Percentiles rank a stretch among this genome's conserved stretches.
phyloP scores from a whole-genome alignment of 2,113 vertebrate species.

The Noctilio leporinus region DNA sequence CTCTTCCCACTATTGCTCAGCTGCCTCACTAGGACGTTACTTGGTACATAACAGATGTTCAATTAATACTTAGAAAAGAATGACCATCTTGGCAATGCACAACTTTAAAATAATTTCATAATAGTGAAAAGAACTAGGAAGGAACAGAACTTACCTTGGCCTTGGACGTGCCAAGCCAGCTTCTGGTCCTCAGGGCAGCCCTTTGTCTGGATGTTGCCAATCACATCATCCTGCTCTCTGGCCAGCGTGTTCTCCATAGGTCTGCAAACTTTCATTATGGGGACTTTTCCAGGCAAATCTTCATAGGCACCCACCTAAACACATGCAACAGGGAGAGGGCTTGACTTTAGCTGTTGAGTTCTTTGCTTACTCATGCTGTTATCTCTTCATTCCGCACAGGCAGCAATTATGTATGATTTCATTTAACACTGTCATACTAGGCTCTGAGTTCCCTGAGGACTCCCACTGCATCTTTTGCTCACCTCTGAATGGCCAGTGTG shows the following conservation, averaged over 20 bases:
- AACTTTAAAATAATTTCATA: not conserved
- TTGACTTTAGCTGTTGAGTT: not conserved
- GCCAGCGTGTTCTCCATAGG: constrained; percentile 69
- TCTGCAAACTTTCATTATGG: constrained; percentile 60
- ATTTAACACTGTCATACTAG: not conserved
- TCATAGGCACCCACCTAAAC: constrained; percentile 55
- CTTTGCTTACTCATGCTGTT: not conserved
- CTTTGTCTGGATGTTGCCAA: constrained; percentile 72
- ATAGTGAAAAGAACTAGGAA: not conserved
- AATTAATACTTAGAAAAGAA: not conserved
- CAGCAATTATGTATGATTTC: not conserved
- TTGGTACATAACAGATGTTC: not conserved
- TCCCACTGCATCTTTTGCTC: not conserved
- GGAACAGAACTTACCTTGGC: constrained; percentile 82
- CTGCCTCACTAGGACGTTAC: not conserved
- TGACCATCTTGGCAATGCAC: not conserved
- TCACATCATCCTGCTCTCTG: constrained; percentile 70
- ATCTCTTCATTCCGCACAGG: not conserved
- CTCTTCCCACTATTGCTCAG: not conserved
- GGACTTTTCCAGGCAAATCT: constrained; percentile 69
- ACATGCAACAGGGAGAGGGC: not conserved
- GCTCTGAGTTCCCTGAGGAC: not conserved
- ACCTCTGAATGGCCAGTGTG: not conserved
- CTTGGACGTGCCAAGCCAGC: constrained; percentile 76
- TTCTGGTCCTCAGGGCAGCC: constrained; percentile 76